Percentiles rank a stretch among this genome's conserved stretches.
Conservation (phyloP, 2,888 invertebrate genomes). For the Ophion costatus region DNA sequence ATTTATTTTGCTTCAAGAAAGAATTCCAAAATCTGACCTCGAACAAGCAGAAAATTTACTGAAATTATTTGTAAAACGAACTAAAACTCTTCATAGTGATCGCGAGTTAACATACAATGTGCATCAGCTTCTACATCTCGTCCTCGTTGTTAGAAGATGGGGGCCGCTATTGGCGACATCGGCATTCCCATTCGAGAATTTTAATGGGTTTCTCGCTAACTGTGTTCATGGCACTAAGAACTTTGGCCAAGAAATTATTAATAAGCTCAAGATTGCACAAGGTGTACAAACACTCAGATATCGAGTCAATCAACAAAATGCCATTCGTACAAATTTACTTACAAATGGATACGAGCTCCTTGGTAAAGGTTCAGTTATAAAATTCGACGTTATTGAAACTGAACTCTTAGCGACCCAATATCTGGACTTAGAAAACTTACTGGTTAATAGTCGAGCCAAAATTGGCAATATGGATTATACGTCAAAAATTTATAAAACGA, state of each 20-base stretch:
- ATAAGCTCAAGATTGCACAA: conserved; percentile 64
- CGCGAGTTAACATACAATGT: conserved; percentile 67
- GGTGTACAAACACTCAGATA: conserved; percentile 61
- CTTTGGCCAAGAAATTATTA: conserved; percentile 63
- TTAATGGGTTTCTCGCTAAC: conserved; percentile 66
- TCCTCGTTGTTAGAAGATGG: conserved; percentile 66
- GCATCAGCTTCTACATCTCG: conserved; percentile 70
- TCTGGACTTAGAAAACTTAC: conserved; percentile 19
- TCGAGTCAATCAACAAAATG: conserved; percentile 10
- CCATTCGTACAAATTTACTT: background rate
- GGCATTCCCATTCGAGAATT: conserved; percentile 69
- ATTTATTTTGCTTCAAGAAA: conserved; percentile 62
- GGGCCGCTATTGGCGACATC: conserved; percentile 69
- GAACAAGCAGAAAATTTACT: conserved; percentile 60
- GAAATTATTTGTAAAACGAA: conserved; percentile 65
- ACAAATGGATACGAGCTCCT: conserved; percentile 8
- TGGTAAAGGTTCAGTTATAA: conserved; percentile 1
- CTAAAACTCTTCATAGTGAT: conserved; percentile 53
- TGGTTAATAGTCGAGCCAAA: conserved; percentile 37
- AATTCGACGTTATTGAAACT: conserved; percentile 16
- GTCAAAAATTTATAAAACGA: conserved; percentile 52
- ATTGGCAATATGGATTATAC: conserved; percentile 55
- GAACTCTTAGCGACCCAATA: conserved; percentile 29
- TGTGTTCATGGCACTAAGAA: conserved; percentile 66
- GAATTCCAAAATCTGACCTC: conserved; percentile 52